Percentiles rank a stretch among this genome's conserved stretches.
Conservation (phyloP, 2,797 vertebrate species). For the Lithobates pipiens region DNA sequence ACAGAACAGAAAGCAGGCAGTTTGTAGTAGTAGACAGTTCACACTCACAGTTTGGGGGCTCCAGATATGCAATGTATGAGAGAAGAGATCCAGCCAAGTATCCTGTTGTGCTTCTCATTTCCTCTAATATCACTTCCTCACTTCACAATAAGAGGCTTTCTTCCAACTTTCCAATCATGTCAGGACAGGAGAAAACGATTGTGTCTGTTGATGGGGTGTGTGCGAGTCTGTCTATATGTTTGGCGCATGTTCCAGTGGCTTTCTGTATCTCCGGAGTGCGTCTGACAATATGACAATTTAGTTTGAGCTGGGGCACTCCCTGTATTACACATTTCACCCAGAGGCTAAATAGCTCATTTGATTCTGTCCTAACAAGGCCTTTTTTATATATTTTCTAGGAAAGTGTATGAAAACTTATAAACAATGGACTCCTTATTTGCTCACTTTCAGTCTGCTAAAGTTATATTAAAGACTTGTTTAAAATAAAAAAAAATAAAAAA, state of each 20-base stretch:
- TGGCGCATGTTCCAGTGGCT: neutral
- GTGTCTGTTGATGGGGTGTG: constrained; percentile 1
- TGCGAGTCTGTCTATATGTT: neutral
- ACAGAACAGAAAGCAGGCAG: neutral
- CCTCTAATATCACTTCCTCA: constrained; percentile 50
- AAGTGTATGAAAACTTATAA: neutral
- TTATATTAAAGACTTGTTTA: too few species aligned
- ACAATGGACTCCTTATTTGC: neutral
- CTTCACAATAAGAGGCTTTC: constrained; percentile 53
- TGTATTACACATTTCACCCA: neutral
- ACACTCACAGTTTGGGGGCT: constrained; percentile 57
- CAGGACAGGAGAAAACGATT: constrained; percentile 9
- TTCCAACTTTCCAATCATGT: constrained; percentile 54
- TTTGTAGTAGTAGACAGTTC: neutral
- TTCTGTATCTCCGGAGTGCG: neutral
- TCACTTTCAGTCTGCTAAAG: neutral
- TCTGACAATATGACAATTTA: neutral
- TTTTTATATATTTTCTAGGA: neutral
- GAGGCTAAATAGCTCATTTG: neutral
- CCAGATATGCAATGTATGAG: constrained; percentile 81
- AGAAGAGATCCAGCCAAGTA: constrained; percentile 76
- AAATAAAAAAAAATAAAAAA: too few species aligned
- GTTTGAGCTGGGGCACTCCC: constrained; percentile 12
- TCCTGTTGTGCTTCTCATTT: constrained; percentile 52
- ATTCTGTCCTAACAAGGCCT: neutral